Evolutionary conservation across 2,113 vertebrate genomes (phyloP), one percentile per base, ranked within the genome.

Genomic region (Symphodus melops): DNA sequence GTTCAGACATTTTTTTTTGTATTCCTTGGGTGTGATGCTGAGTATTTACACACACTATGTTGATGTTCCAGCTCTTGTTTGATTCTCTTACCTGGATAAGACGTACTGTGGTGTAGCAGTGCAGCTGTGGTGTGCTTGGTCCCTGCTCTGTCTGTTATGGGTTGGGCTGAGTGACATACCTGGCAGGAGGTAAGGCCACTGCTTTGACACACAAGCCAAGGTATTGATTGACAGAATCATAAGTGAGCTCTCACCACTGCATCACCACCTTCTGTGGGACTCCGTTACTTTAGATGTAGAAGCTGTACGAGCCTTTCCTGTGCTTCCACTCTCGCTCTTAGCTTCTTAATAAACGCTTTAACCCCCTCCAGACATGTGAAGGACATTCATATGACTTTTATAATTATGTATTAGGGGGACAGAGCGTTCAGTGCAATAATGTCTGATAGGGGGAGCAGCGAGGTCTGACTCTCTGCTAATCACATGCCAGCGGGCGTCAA

Each of bases 221-320:
- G 62, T 81, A 77, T 49, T 82, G 90, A 91, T 67, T 80, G 89
- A 90, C 86, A 90, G 88, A 82, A 81, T 91, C 79, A 86, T 90
- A 85, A 85, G 72, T 76, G 86, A 85, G 71, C 81, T 70, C 33
- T 55, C 75, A 68, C 48, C 59, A n/a, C 78, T 83, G 84, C 65
- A 56, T 78, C 72, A 55, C 54, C 82, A 17, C 71, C 52, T 67
- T 58, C 19, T 28, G 28, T 37, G 58, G 54, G 71, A n/a, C n/a
- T n/a, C n/a, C n/a, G n/a, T n/a, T n/a, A 66, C 41, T 33, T 49
- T 49, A 55, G 59, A 82, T 57, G 33, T 53, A 17, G 23, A 80
- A 13, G 61, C 44, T 49, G 11, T 19, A 25, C 20, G 20, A 14
- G 28, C 20, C 9, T n/a, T 19, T 53, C 55, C 61, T 17, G 25